phyloP scores from a whole-genome alignment of 2,888 invertebrate species.

The Nymphalis polychloros region DNA sequence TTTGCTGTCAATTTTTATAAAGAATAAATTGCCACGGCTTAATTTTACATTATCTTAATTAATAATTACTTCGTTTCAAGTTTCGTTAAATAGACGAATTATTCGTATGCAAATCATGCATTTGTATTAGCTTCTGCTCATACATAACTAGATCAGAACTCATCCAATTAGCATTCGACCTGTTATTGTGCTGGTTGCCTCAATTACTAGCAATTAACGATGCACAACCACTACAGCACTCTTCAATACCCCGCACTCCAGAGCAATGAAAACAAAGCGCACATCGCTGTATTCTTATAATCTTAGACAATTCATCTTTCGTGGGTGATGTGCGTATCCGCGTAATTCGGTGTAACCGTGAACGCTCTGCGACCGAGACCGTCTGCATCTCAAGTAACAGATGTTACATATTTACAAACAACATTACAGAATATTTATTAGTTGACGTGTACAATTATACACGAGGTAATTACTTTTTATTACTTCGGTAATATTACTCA shows the following conservation, averaged over 20 bases:
- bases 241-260: not conserved
- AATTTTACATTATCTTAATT: not conserved
- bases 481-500: constrained; percentile 10
- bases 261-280: not conserved
- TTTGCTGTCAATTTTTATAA: too few species aligned
- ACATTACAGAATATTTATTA: constrained; percentile 9
- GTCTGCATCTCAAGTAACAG: not conserved
- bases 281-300: too few species aligned
- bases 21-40: too few species aligned
- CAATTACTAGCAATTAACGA: constrained; percentile 7
- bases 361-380: not conserved
- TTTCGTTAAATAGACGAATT: constrained; percentile 1
- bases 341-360: not conserved
- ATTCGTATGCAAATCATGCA: constrained; percentile 7
- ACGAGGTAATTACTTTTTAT: constrained; percentile 19
- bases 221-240: not conserved
- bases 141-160: constrained; percentile 21
- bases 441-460: constrained; percentile 1
- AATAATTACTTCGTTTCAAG: not conserved
- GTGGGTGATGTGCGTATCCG: not conserved
- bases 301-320: too few species aligned
- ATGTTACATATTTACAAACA: constrained; percentile 17
- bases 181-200: constrained; percentile 11
- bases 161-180: constrained; percentile 16
- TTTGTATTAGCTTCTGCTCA: constrained; percentile 1